Evolutionary conservation across 2,888 invertebrate genomes (phyloP).

Genomic region (Scrobipalpa costella): DNA sequence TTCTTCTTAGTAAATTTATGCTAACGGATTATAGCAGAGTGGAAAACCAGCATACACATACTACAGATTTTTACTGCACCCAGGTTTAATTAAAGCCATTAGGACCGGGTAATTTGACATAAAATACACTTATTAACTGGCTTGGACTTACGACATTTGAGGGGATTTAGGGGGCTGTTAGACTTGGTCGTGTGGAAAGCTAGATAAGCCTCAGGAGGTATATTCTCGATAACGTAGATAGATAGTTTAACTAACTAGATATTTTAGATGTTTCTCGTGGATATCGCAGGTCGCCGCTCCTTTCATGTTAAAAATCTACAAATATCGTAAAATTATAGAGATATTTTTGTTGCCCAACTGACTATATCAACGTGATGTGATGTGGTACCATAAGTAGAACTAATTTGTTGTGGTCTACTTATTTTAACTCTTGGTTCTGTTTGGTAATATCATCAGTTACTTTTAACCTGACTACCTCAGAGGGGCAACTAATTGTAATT

Average conservation of each 20-base stretch:
- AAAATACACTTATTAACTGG: conserved; percentile 16
- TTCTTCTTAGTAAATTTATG: conserved; percentile 18
- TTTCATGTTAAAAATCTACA: conserved; percentile 1
- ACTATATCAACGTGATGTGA: not conserved
- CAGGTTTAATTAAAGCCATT: conserved; percentile 24
- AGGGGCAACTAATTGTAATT: no score
- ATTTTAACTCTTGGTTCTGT: conserved; percentile 1
- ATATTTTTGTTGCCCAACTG: conserved; percentile 14
- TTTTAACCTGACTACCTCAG: not conserved
- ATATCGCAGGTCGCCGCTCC: not conserved
- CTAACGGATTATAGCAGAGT: conserved; percentile 19
- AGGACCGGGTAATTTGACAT: conserved; percentile 27
- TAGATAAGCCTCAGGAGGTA: not conserved
- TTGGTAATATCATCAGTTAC: conserved; percentile 5
- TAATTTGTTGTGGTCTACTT: conserved; percentile 5
- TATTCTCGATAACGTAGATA: not conserved
- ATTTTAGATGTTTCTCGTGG: not conserved
- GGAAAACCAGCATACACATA: conserved; percentile 10
- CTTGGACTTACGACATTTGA: conserved; percentile 19
- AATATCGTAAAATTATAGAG: not conserved
- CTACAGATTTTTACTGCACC: conserved; percentile 14
- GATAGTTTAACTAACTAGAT: not conserved
- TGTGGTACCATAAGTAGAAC: conserved; percentile 5
- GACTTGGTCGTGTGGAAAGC: not conserved
- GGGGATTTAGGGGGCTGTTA: not conserved